A percentile compares a stretch with the other conserved stretches of the same genome.
Conservation (phyloP, 2,888 invertebrate species). For the Temnothorax unifasciatus region DNA sequence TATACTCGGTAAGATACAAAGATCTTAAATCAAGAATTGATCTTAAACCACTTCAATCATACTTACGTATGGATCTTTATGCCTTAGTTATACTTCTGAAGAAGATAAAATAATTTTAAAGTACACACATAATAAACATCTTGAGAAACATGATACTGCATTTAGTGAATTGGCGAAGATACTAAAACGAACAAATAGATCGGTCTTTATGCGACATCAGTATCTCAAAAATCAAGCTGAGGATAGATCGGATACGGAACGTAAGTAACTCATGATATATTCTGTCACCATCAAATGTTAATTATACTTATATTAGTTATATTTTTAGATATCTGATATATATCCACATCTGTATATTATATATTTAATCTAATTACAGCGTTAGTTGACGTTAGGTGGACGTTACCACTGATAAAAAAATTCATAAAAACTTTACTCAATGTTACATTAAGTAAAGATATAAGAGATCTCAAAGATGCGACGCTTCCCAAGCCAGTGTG, state of each 20-base stretch:
- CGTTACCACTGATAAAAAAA: constrained; percentile 66
- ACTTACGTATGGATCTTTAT: constrained; percentile 24
- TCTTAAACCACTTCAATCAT: constrained; percentile 8
- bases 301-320: not conserved
- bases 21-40: constrained; percentile 13
- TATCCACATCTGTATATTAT: not conserved
- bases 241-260: not conserved
- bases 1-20: constrained; percentile 34
- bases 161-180: constrained; percentile 73
- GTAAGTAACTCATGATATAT: constrained; percentile 36
- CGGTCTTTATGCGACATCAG: constrained; percentile 73
- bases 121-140: constrained; percentile 61
- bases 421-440: constrained; percentile 76
- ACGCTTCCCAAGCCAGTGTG: constrained; percentile 78
- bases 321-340: not conserved
- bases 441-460: constrained; percentile 72
- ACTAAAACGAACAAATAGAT: constrained; percentile 73
- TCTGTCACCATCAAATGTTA: not conserved
- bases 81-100: constrained; percentile 63
- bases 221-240: constrained; percentile 56
- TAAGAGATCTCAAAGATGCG: constrained; percentile 79
- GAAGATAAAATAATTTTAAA: constrained; percentile 77
- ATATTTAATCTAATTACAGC: constrained; percentile 44
- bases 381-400: constrained; percentile 70
- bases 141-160: constrained; percentile 41